Evolutionary conservation across 1,140 invertebrate genomes (phyloP), one percentile per base, ranked within the genome.

Genomic region (Potamilus streckersoni): DNA sequence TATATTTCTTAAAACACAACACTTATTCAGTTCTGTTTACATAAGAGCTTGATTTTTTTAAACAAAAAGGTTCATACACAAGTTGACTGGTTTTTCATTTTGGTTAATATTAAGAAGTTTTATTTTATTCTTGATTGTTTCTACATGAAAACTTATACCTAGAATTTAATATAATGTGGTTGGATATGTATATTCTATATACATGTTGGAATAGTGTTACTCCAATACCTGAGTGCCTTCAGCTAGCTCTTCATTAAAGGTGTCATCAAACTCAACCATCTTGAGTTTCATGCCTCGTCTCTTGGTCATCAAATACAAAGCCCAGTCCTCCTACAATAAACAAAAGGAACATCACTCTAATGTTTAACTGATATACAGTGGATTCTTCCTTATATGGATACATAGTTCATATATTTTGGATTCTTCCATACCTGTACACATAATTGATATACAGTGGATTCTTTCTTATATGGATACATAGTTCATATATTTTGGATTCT

Each of bases 211-310:
- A 57, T 16, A 38, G 56, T 62, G 16, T 19, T 49, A 66, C 17
- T 20, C 19, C 74, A 69, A 60, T 74, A 83, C 82, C 31, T 68
- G 66, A 13, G 82, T 83, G 58, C 79, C 85, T 15, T 86, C 85
- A 17, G 85, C 86, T 58, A 76, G 64, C 1, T 88, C 84, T 31
- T 87, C 82, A 49, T 63, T 78, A 71, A 84, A 89, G 11, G 71
- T 73, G n/a, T 89, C 86, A 78, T 84, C 84, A 83, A 85, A 88
- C 71, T 89, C 88, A 15, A 82, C 86, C 80, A 88, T 82, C 68
- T 84, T 85, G 17, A 89, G 76, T 69, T 87, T 87, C 73, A 80
- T 85, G 14, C 82, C 79, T 59, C 85, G 61, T 58, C 82, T 85
- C 74, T 87, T 87, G 56, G 84, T 87, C 62, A 83, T 80, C 62